phyloP scores from a whole-genome alignment of 2,797 vertebrate species.

The Myotis pilosus region DNA sequence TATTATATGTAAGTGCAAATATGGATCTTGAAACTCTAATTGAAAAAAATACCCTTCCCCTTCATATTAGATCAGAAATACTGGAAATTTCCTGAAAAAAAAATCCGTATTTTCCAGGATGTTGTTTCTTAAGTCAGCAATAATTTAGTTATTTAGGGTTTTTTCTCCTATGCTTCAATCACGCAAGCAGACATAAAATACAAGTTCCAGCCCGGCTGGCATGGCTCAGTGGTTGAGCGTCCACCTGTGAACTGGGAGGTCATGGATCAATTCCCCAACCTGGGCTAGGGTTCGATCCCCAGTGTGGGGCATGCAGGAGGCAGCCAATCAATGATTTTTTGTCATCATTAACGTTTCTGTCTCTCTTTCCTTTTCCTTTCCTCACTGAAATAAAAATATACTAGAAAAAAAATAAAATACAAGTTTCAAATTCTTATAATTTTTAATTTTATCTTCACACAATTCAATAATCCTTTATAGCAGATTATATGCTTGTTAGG shows the following conservation, averaged over 20 bases:
- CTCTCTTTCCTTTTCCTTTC: too few species aligned
- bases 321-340: too few species aligned
- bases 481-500: background rate
- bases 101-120: background rate
- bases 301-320: too few species aligned
- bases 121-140: background rate
- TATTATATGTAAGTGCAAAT: background rate
- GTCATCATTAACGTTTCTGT: too few species aligned
- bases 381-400: too few species aligned
- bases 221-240: too few species aligned
- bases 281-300: too few species aligned
- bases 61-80: conserved; percentile 43
- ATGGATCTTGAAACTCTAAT: background rate
- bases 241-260: too few species aligned
- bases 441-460: background rate
- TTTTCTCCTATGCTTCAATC: background rate
- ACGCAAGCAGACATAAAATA: conserved; percentile 39
- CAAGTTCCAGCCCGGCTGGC: background rate
- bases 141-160: background rate
- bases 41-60: background rate
- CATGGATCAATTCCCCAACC: too few species aligned
- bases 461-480: background rate
- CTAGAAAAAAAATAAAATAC: conserved; percentile 24
- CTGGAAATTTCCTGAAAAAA: conserved; percentile 31
- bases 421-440: background rate